Conservation (phyloP, 30 jellyfish, hydroid and myxozoan species). For the Hydra vulgaris region DNA sequence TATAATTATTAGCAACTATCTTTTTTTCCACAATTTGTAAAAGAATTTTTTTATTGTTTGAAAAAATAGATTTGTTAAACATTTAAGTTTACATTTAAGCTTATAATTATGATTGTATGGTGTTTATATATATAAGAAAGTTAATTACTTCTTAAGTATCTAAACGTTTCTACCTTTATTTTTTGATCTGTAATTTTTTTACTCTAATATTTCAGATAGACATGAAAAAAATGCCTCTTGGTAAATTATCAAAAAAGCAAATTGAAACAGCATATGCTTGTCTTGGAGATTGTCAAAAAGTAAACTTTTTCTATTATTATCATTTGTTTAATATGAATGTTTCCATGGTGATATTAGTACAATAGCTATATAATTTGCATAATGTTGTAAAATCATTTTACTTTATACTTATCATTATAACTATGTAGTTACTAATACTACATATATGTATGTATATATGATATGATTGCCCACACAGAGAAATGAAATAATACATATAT, state of each 20-base stretch:
- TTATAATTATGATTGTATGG: too few species aligned
- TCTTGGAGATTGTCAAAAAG: conserved; percentile 85
- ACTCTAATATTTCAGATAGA: conserved; percentile 63
- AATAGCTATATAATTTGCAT: neutral
- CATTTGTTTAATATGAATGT: neutral
- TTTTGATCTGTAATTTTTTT: neutral
- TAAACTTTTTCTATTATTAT: conserved; percentile 1
- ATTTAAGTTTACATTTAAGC: too few species aligned
- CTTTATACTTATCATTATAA: too few species aligned
- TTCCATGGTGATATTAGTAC: neutral
- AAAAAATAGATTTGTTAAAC: too few species aligned
- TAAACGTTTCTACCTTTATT: neutral
- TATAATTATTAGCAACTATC: neutral
- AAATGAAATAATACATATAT: too few species aligned
- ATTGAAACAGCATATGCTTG: conserved; percentile 64
- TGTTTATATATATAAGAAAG: too few species aligned
- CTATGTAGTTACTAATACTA: too few species aligned
- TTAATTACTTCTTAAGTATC: neutral
- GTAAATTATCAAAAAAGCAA: conserved; percentile 70
- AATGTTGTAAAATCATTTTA: too few species aligned
- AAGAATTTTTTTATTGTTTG: too few species aligned
- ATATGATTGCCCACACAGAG: too few species aligned
- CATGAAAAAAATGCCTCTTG: conserved; percentile 92
- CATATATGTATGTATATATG: too few species aligned
- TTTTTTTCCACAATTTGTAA: too few species aligned